phyloP scores from a whole-genome alignment of 2,113 vertebrate species.

The Apistogramma diplotaenia region DNA sequence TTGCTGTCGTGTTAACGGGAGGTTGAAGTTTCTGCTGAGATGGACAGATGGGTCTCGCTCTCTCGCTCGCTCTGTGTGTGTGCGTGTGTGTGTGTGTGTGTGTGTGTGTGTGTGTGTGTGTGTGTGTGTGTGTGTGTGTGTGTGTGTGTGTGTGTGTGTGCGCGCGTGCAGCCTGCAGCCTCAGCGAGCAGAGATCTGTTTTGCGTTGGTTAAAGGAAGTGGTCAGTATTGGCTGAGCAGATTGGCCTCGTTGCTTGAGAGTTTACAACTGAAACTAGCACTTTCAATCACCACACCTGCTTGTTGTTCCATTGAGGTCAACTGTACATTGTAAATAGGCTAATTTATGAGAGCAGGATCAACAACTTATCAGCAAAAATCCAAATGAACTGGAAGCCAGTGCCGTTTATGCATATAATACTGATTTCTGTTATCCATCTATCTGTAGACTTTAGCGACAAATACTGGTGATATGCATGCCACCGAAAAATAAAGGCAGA shows the following conservation, averaged over 20 bases:
- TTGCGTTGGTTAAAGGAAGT: conserved; percentile 72
- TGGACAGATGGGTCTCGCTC: background rate
- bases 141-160: too few species aligned
- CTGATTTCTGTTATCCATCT: too few species aligned
- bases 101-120: too few species aligned
- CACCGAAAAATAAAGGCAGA: background rate
- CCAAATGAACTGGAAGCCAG: background rate
- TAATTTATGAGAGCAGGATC: background rate
- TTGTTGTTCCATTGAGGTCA: conserved; percentile 46
- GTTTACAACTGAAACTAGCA: conserved; percentile 67
- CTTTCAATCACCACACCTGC: conserved; percentile 43
- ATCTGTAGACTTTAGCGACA: background rate
- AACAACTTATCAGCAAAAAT: background rate
- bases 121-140: too few species aligned
- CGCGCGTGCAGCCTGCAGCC: background rate
- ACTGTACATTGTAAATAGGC: background rate
- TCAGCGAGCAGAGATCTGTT: conserved; percentile 27
- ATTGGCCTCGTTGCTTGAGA: conserved; percentile 51
- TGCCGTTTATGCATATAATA: background rate
- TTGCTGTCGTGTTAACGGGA: background rate
- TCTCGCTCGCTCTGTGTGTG: too few species aligned
- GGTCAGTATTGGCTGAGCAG: conserved; percentile 74
- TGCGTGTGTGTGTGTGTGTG: too few species aligned
- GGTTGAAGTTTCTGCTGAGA: conserved; percentile 6
- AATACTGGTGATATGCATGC: background rate